Evolutionary conservation across 1,140 invertebrate species (phyloP).

Genomic region (Aradophagus sp.): DNA sequence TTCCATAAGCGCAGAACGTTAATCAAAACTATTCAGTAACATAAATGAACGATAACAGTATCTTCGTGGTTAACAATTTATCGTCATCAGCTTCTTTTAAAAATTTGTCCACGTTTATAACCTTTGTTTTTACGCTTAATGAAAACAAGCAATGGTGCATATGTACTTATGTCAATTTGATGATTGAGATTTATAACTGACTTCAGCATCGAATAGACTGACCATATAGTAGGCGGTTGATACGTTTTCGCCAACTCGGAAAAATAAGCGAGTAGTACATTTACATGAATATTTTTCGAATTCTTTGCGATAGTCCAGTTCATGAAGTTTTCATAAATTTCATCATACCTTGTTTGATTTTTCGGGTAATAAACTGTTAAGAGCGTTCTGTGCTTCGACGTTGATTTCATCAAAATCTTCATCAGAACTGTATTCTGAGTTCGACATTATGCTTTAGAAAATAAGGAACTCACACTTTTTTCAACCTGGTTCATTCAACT

Average conservation of each 20-base stretch:
- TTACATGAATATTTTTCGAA: not conserved
- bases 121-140: too few relatives aligned
- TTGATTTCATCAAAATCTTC: too few relatives aligned
- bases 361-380: conserved; percentile 3
- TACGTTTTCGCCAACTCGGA: conserved; percentile 6
- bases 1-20: too few relatives aligned
- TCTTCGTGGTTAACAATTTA: too few relatives aligned
- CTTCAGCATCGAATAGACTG: conserved; percentile 15
- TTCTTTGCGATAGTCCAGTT: not conserved
- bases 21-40: too few relatives aligned
- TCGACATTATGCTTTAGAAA: too few relatives aligned
- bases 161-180: conserved; percentile 9
- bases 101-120: too few relatives aligned
- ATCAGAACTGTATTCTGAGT: too few relatives aligned
- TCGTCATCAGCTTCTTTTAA: too few relatives aligned
- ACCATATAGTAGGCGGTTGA: conserved; percentile 14
- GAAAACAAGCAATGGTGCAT: not conserved
- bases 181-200: not conserved
- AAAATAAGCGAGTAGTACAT: conserved; percentile 15
- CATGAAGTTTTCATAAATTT: conserved; percentile 5
- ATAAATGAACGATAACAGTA: too few relatives aligned
- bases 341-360: conserved; percentile 9
- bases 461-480: too few relatives aligned
- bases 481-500: too few relatives aligned
- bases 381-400: not conserved